Evolutionary conservation across 2,113 vertebrate species (phyloP).

Genomic region (Burhinus oedicnemus): DNA sequence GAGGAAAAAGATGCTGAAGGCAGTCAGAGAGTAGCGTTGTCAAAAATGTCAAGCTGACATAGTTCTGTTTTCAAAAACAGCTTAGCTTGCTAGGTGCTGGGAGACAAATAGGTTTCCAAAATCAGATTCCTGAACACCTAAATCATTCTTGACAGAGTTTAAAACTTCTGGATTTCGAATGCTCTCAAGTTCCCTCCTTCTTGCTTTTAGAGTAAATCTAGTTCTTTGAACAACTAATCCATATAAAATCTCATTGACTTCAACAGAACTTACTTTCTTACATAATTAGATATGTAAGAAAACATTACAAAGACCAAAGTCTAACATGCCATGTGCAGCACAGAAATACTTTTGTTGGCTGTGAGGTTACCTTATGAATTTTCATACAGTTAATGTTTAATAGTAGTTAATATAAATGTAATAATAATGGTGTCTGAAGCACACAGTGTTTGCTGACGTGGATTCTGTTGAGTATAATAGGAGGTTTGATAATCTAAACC

Average conservation of each 20-base stretch:
- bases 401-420: background rate
- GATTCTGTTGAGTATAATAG: fast-evolving
- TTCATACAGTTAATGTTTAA: background rate
- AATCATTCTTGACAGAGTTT: background rate
- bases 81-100: background rate
- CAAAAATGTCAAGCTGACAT: background rate
- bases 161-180: conserved; percentile 8
- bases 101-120: conserved; percentile 23
- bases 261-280: background rate
- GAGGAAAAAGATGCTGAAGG: background rate
- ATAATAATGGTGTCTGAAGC: background rate
- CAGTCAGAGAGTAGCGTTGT: background rate
- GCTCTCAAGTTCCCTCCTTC: background rate
- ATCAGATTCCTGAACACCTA: background rate
- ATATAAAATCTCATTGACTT: background rate
- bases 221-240: background rate
- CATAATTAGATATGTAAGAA: background rate
- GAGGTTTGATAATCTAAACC: background rate
- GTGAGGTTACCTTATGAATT: background rate
- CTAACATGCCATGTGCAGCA: background rate
- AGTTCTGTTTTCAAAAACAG: conserved; percentile 11
- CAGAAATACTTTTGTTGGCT: background rate
- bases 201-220: background rate
- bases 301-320: background rate
- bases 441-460: background rate